Base-by-base conservation (phyloP, 2,797 vertebrate species). In the Psittacula derbiana region DNA sequence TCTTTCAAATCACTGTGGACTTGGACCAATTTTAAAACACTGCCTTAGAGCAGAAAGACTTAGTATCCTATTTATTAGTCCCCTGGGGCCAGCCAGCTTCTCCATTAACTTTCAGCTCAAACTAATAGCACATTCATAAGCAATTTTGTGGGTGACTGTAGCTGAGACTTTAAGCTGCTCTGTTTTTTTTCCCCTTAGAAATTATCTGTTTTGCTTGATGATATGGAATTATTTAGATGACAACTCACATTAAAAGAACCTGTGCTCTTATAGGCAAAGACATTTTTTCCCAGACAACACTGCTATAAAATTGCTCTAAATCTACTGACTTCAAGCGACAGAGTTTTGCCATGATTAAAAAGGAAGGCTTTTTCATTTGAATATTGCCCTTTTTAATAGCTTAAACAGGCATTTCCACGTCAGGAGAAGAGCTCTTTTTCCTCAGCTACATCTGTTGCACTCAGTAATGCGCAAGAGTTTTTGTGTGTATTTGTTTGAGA, bases 101-200 rank as follows among this genome's bases (percentile, higher is more conserved):
- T 66, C 65, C 92, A 96, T 95, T 96, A 94, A 94, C 90, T 92
- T 95, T 55, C 70, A 88, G 92, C 92, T 96, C 95, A 88, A 89
- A 53, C 86, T 95, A 97, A 96, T 79, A 89, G 88, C 92, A 83
- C 96, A 95, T 96, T 96, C 94, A 96, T 70, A 40, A 92, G 95
- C 96, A 97, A 97, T 96, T 96, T 88, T 92, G 94, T 96, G 83
- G 93, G 93, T 88, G 91, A 96, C 88, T 93, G 78, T 86, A 94
- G 80, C 82, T 19, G 69, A 89, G 94, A 82, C 55, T 95, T 82
- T 23, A 88, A 90, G 95, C 47, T 47, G 66, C 82, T 88, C 14
- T 66, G 38, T 70, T 52, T 46, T 86, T 88, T 72, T 70, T 5
- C 4, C 82, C 72, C 52, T 71, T 62, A 40, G 83, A 93, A 95